Evolutionary conservation across 2,888 invertebrate genomes (phyloP), one percentile per base, ranked within the genome.

Genomic region (Osmoderma eremita): DNA sequence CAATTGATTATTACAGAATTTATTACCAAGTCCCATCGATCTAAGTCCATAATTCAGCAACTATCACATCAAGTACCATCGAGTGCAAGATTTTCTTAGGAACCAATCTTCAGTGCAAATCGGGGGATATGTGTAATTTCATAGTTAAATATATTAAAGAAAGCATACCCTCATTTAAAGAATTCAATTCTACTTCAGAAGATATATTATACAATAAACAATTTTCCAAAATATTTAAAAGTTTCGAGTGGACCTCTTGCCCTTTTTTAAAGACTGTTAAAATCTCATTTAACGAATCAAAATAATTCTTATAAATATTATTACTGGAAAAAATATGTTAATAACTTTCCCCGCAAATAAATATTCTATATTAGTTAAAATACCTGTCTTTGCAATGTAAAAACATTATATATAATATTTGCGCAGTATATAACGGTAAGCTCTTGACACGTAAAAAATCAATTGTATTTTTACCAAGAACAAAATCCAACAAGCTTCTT

Each of bases 361-460:
- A 49, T 20, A 18, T 20, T 24, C 1, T 24, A 53, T 67, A 51
- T 24, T 65, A 42, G 36, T 18, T 58, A 73, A 70, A 39, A 69
- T 74, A 86, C 86, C 86, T 86, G 41, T 84, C 80, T 71, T 82
- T 85, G 74, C 86, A 86, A 74, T 86, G 86, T 65, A 75, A 77
- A 71, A 85, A 85, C 22, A 86, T 81, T 63, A 77, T 74, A 45
- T 78, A 74, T 45, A 86, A 77, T 48, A 86, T 83, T 13, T 75
- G 75, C 15, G 81, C 82, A 3, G 83, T 80, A 38, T 67, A 67
- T 61, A 67, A 67, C 4, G 76, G 74, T 5, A 75, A 38, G 66
- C 68, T 71, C 30, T 45, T 50, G 24, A 73, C 58, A 18, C 68
- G 8, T 17, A 17, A 48, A 12, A 68, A 65, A 48, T 48, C 15